Evolutionary conservation across 2,113 vertebrate species (phyloP).

Genomic region (Oryzias curvinotus): DNA sequence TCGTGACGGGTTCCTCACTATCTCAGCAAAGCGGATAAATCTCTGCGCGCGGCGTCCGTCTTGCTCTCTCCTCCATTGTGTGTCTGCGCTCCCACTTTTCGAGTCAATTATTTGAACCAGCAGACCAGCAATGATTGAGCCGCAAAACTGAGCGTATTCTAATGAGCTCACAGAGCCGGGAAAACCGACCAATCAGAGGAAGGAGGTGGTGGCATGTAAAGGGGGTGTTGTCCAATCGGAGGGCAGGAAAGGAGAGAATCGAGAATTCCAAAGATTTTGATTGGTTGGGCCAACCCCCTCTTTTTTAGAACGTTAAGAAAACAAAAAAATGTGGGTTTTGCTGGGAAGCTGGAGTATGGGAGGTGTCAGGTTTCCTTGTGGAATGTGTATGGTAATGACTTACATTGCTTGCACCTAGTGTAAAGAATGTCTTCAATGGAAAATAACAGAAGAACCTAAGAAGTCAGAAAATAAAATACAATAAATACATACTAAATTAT

Average conservation of each 20-base stretch:
- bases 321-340: slow-evolving; percentile 41
- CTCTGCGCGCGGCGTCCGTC: slow-evolving; percentile 22
- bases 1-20: slow-evolving; percentile 8
- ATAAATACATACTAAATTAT: no score
- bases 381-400: slow-evolving; percentile 48
- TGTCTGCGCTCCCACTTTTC: slow-evolving; percentile 17
- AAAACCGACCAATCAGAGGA: slow-evolving; percentile 59
- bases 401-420: slow-evolving; percentile 9
- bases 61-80: slow-evolving; percentile 42
- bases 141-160: slow-evolving; percentile 68
- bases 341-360: slow-evolving; percentile 43
- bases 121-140: slow-evolving; percentile 26
- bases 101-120: slow-evolving; percentile 51
- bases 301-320: slow-evolving; percentile 21
- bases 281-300: slow-evolving; percentile 53
- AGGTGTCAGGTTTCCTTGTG: slow-evolving; percentile 63
- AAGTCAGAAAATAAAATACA: no score
- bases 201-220: slow-evolving; percentile 20
- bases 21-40: slow-evolving; percentile 2
- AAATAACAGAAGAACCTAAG: no score
- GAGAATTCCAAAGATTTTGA: slow-evolving; percentile 42
- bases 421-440: neutral
- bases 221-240: slow-evolving; percentile 51
- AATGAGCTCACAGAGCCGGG: slow-evolving; percentile 70
- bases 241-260: slow-evolving; percentile 31